phyloP scores from a whole-genome alignment of 92 coral and sea anemone genomes.

The Epizoanthus scotinus region DNA sequence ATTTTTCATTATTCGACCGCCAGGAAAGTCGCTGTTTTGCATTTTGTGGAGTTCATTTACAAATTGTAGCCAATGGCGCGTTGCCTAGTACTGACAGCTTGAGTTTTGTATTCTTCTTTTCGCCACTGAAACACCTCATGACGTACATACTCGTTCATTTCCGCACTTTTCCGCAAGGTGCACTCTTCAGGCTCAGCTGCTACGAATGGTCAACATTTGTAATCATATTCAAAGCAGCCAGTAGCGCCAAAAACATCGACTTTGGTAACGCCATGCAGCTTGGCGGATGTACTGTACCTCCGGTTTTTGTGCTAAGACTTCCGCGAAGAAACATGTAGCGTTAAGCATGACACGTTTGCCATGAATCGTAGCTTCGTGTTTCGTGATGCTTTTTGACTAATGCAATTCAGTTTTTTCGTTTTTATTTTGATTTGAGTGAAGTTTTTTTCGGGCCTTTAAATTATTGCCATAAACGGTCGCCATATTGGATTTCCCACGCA shows the following conservation, averaged over 20 bases:
- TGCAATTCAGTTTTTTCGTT: background rate
- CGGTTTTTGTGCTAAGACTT: background rate
- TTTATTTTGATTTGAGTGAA: background rate
- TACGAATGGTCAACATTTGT: background rate
- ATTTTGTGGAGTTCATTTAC: background rate
- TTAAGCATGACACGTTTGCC: too few species aligned
- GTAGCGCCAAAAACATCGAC: background rate
- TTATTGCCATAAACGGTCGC: conserved; percentile 30
- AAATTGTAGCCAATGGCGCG: background rate
- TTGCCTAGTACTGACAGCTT: background rate
- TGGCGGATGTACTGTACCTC: background rate
- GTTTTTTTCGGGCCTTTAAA: background rate
- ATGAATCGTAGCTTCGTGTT: too few species aligned
- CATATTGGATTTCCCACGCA: conserved; percentile 40
- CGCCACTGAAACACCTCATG: conserved; percentile 39
- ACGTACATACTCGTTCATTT: conserved; percentile 38
- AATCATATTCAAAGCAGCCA: background rate
- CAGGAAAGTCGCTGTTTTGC: background rate
- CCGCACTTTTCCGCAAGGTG: conserved; percentile 10
- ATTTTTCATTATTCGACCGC: too few species aligned
- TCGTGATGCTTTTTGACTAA: background rate
- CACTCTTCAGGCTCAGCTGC: conserved; percentile 1
- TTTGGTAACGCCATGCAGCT: background rate
- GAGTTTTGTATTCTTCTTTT: conserved; percentile 2
- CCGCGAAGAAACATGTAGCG: too few species aligned